Conservation (phyloP, 2,888 invertebrate genomes). For the Sarcophaga carnaria region DNA sequence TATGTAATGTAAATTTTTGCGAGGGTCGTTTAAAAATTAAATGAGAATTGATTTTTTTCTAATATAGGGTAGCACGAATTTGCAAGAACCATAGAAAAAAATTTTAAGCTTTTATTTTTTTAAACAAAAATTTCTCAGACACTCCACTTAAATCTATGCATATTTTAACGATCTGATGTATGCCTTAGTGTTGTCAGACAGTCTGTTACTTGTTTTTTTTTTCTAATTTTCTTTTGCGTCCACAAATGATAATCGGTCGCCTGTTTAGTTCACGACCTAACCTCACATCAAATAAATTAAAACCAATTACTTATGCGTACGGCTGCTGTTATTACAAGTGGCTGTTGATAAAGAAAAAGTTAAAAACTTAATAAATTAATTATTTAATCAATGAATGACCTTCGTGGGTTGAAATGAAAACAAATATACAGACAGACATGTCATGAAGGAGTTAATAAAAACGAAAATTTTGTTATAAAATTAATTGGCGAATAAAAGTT, state of each 20-base stretch:
- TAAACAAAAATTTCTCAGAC: too few relatives aligned
- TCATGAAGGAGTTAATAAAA: not conserved
- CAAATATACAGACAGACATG: too few relatives aligned
- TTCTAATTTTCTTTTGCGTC: slow-evolving; percentile 3
- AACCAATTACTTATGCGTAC: not conserved
- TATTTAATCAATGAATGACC: not conserved
- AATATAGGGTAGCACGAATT: too few relatives aligned
- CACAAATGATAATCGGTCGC: slow-evolving; percentile 24
- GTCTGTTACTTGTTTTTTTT: not conserved
- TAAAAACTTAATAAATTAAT: slow-evolving; percentile 25
- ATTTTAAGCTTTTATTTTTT: too few relatives aligned
- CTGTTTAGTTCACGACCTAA: slow-evolving; percentile 2
- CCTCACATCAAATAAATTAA: not conserved
- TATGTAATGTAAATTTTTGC: too few relatives aligned
- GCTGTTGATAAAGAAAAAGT: not conserved
- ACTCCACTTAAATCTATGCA: too few relatives aligned
- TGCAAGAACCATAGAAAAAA: too few relatives aligned
- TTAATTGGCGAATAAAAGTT: not conserved
- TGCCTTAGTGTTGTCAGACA: not conserved
- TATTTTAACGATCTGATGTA: not conserved
- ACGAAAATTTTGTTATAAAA: not conserved
- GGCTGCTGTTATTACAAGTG: slow-evolving; percentile 26
- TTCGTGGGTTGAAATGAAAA: not conserved
- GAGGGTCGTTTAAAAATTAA: too few relatives aligned
- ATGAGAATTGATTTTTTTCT: too few relatives aligned